Percentiles rank a stretch among this genome's conserved stretches.
Conservation (phyloP, 1,140 invertebrate species). For the Ceratitis capitata region DNA sequence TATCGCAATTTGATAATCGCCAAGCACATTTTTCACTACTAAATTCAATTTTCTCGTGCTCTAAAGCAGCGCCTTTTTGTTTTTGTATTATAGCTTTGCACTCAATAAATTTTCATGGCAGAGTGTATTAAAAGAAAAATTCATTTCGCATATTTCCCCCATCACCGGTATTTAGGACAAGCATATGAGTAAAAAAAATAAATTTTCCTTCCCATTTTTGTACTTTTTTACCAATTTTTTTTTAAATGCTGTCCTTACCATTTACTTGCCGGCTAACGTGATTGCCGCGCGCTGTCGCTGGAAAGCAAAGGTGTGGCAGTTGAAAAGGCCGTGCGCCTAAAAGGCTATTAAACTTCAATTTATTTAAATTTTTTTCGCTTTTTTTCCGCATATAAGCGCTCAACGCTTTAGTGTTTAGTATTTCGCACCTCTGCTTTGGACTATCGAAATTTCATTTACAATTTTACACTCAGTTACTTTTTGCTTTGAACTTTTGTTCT, state of each 20-base stretch:
- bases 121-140: slow-evolving; percentile 50
- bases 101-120: slow-evolving; percentile 54
- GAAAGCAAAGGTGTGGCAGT: too few species aligned
- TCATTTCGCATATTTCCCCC: background rate
- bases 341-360: background rate
- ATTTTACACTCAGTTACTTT: background rate
- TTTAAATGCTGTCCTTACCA: background rate
- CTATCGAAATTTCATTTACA: background rate
- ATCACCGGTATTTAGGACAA: background rate
- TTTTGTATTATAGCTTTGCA: slow-evolving; percentile 38
- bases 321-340: background rate
- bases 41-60: slow-evolving; percentile 40
- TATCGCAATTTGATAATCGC: slow-evolving; percentile 60
- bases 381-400: background rate
- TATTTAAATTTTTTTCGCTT: background rate
- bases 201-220: background rate
- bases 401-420: background rate
- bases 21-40: slow-evolving; percentile 54
- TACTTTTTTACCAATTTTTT: background rate
- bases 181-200: background rate
- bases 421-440: background rate
- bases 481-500: background rate
- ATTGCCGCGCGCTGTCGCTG: background rate
- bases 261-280: background rate
- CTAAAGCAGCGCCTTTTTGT: background rate